Evolutionary conservation across 2,113 vertebrate genomes (phyloP).

Genomic region (Ornithorhynchus anatinus): DNA sequence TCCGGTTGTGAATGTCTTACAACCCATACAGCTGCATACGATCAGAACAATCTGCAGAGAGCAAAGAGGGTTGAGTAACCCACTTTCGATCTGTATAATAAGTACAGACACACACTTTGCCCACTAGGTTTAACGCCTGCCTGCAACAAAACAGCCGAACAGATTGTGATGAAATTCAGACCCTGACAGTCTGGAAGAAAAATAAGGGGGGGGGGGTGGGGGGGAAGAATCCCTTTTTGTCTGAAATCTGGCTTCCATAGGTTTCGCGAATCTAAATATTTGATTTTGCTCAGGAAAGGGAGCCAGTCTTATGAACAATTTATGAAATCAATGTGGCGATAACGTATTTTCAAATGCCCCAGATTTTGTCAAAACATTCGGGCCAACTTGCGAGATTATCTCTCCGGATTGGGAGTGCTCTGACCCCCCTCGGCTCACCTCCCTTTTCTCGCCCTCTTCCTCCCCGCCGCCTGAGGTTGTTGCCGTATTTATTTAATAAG

Average conservation of each 20-base stretch:
- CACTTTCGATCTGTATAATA: slow-evolving; percentile 72
- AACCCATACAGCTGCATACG: slow-evolving; percentile 51
- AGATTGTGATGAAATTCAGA: slow-evolving; percentile 80
- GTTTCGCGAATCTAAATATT: slow-evolving; percentile 78
- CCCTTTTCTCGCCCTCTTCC: too few species aligned
- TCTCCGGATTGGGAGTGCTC: too few species aligned
- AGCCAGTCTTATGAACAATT: slow-evolving; percentile 69
- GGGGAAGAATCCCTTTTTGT: slow-evolving; percentile 72
- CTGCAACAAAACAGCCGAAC: slow-evolving; percentile 77
- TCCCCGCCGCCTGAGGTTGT: slow-evolving; percentile 53
- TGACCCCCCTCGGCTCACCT: too few species aligned
- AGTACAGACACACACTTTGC: slow-evolving; percentile 73
- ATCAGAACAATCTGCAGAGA: slow-evolving; percentile 64
- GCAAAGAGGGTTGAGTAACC: slow-evolving; percentile 65
- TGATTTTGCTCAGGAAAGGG: slow-evolving; percentile 68
- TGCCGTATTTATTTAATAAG: slow-evolving; percentile 71
- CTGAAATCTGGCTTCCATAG: slow-evolving; percentile 77
- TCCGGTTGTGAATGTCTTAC: slow-evolving; percentile 3
- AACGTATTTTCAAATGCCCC: slow-evolving; percentile 57
- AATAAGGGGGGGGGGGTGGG: too few species aligned
- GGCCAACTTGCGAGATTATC: slow-evolving; percentile 60
- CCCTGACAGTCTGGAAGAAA: slow-evolving; percentile 75
- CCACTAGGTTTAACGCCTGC: slow-evolving; percentile 70
- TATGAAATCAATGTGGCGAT: slow-evolving; percentile 72
- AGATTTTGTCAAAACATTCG: slow-evolving; percentile 61